Evolutionary conservation across 2,113 vertebrate species (phyloP).

Genomic region (Peromyscus leucopus): DNA sequence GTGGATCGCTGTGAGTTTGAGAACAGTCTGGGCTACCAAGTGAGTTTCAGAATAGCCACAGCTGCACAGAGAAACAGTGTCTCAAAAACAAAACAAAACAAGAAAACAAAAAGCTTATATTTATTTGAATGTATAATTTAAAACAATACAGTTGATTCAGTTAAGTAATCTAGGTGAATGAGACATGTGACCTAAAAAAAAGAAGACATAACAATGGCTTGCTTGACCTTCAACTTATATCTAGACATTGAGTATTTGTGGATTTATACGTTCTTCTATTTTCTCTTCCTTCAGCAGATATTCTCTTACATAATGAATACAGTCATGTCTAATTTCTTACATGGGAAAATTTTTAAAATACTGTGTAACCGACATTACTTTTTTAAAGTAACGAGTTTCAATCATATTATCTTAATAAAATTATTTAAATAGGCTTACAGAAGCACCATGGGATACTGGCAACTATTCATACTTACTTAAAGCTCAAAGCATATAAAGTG

Average conservation of each 20-base stretch:
- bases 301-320: neutral
- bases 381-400: slow-evolving; percentile 46
- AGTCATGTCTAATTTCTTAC: slow-evolving; percentile 6
- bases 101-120: neutral
- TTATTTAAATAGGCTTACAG: neutral
- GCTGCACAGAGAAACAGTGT: neutral
- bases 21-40: neutral
- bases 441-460: neutral
- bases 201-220: neutral
- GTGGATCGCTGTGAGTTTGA: neutral
- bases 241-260: neutral
- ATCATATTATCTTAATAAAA: slow-evolving; percentile 33
- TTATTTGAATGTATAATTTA: neutral
- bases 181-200: neutral
- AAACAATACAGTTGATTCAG: neutral
- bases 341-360: slow-evolving; percentile 28
- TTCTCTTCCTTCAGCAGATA: slow-evolving; percentile 44
- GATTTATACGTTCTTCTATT: neutral
- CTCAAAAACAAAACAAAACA: neutral
- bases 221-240: neutral
- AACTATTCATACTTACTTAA: neutral
- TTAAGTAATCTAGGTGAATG: neutral
- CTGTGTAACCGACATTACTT: neutral
- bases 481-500: neutral
- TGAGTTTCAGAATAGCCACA: neutral